Base-by-base conservation (phyloP, 2,797 vertebrate genomes). In the Babyrousa celebensis region DNA sequence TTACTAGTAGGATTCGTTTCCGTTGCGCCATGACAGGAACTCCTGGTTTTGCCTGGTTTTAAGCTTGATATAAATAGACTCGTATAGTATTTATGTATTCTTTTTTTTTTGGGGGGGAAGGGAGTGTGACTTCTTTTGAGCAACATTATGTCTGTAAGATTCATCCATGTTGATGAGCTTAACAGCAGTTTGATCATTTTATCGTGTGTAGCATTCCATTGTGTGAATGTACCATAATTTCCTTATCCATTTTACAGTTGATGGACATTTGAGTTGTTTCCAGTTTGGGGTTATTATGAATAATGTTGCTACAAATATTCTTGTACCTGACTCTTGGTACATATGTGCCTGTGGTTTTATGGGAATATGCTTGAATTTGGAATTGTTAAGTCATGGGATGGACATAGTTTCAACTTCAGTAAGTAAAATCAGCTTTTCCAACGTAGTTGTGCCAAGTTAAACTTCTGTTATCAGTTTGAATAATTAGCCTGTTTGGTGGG, bases 401-500 rank as follows among this genome's bases (percentile, higher is more conserved):
- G 58, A 54, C 60, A 36, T 79, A 27, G 65, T 54, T 96, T 86
- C 67, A 80, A 27, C 43, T 83, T 91, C 2, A 85, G 62, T 74
- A 83, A 90, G 67, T 93, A 27, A 65, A 77, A 54, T 72, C 56
- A 29, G n/a, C n/a, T 89, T 96, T 95, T 71, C 52, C 77, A 77
- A 67, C 84, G 54, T 32, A 84, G 16, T 32, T 60, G 29, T 63
- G 8, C 74, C 79, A 40, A 17, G 71, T 82, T 52, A 36, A 67
- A 52, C 72, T 85, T 63, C 90, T 16, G 3, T 32, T 18, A 9
- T 71, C 54, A 10, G 16, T 84, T 52, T 78, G 43, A 93, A 2
- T 78, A 27, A 63, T 15, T 83, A 67, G 32, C 54, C 21, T 84
- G 6, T 54, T n/a, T 29, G 36, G 15, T 77, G 54, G 21, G 12